Base-by-base conservation (phyloP, 2,888 invertebrate genomes). In the Geotrupes spiniger region DNA sequence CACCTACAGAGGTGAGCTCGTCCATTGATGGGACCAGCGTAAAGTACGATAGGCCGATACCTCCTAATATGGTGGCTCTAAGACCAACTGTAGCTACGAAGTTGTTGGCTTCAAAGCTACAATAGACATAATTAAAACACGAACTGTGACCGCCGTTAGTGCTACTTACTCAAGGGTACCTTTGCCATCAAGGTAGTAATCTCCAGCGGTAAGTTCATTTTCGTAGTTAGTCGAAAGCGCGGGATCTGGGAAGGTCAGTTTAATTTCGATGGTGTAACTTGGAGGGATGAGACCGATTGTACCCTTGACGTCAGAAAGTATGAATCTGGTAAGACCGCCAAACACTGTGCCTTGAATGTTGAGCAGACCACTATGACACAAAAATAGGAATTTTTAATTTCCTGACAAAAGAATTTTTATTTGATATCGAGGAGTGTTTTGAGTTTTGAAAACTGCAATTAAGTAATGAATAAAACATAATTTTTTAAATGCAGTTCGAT, bases 201-300 rank as follows among this genome's bases (percentile, higher is more conserved):
- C 27, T 15, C 16, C 29, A 9, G n/a, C 14, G 17, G 5, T 10
- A 11, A 38, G 11, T 9, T 38, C 28, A 25, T 29, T 14, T 1
- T n/a, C 16, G 36, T 48, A 48, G 3, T 43, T 27, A 16, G 48
- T 39, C 5, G 9, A 14, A 5, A 48, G 16, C 3, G 16, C 9
- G 12, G 36, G 31, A 5, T 25, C 26, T 10, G 48, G 38, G 31
- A 48, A 48, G n/a, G 25, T 38, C 5, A 48, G 15, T 2, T 28
- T 38, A 12, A 48, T 21, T 15, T 29, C 21, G 8, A 43, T 27
- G 4, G 43, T 43, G 33, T 48, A 48, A 25, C 38, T 29, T 15
- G 48, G 48, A 16, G 48, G 48, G 28, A 48, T 38, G 4, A 48
- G 15, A 15, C 48, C 48, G 26, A 48, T 43, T 6, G 4, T 2